These are phyloP conservation scores for Megaceryle alcyon DNA, from an alignment of 2,797 vertebrate species.

Conservation along the genomic window DNA sequence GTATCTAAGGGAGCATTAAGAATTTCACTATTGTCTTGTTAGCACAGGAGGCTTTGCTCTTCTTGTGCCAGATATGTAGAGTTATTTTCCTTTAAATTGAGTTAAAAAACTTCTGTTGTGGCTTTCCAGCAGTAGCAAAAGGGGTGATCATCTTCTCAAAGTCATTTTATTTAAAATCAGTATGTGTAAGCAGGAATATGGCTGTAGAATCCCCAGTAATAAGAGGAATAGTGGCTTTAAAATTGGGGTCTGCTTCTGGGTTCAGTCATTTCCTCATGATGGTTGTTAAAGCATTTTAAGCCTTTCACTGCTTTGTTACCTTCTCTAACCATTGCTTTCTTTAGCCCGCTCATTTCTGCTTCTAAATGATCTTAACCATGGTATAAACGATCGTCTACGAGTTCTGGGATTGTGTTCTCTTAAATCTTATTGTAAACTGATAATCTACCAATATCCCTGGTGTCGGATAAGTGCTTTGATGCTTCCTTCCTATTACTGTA, in stretches of 20 bases:
- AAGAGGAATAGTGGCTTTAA: neutral
- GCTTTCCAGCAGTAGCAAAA: neutral
- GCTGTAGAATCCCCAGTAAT: neutral
- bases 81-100: neutral
- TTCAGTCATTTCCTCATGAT: neutral
- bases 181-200: neutral
- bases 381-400: neutral
- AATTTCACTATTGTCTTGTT: neutral
- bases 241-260: neutral
- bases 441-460: neutral
- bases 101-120: neutral
- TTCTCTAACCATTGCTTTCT: neutral
- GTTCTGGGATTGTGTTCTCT: neutral
- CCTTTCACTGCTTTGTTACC: neutral
- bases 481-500: neutral
- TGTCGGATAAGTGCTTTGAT: neutral
- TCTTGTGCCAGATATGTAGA: neutral
- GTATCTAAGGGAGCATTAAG: neutral
- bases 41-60: neutral
- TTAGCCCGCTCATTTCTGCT: neutral
- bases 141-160: neutral
- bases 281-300: neutral
- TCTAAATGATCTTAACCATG: neutral
- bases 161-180: neutral
- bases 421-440: neutral